Base-by-base conservation (phyloP, 2,113 vertebrate genomes). In the Lamprotornis superbus region DNA sequence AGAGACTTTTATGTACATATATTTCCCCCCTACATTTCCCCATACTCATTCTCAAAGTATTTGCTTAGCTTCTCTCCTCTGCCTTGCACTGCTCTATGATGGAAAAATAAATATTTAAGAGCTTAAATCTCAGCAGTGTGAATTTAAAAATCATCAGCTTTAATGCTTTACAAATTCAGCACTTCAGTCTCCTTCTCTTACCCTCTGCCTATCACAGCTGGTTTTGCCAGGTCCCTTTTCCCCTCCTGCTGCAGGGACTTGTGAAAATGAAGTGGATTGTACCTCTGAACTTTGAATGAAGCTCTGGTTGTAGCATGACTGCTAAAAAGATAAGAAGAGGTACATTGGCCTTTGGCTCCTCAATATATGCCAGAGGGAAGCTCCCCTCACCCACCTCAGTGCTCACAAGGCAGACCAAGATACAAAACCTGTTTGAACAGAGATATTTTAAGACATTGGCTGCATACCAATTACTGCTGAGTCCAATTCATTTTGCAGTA, bases 371-470 rank as follows among this genome's bases (percentile, higher is more conserved):
- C 84, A 35, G 42, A 64, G 68, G 39, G 61, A 90, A 94, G 42
- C 9, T 95, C 73, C 76, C 40, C 55, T 63, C 81, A 82, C 61
- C 56, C 83, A 61, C 70, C 49, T 68, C 77, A 39, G 81, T 4
- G 37, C 87, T 94, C 42, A 11, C 69, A 84, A 91, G 73, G 73
- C 87, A 95, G 87, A 56, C 37, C 69, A 84, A 78, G 65, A 44
- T 68, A 95, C n/a, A 78, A 95, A 96, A 91, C 94, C 53, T 93
- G 83, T 91, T 94, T 87, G 69, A 95, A 95, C 89, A 94, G 44
- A 84, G 46, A 52, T 94, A 94, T 96, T 96, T 95, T 92, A 92
- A 96, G 91, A 85, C 37, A 33, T 53, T 97, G 95, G 91, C 95
- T 85, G 69, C 53, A 76, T 85, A 94, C 94, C 94, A 95, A 24